These are phyloP conservation scores for Diploscapter pachys DNA, from an alignment of 1,140 invertebrate species.

Conservation along the genomic window DNA sequence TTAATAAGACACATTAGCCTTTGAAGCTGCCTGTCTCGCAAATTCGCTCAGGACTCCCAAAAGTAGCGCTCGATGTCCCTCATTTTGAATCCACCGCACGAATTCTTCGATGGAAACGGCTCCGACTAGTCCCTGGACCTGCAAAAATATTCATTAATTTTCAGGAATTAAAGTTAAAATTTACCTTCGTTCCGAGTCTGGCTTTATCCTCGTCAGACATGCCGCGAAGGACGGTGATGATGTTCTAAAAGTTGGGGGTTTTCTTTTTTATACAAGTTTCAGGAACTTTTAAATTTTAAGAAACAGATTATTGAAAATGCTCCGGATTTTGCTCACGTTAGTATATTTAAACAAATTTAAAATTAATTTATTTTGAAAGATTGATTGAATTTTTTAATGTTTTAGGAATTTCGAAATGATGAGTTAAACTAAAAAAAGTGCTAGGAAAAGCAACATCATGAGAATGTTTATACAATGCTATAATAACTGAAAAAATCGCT, in stretches of 20 bases:
- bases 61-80: slow-evolving; percentile 9
- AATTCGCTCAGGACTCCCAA: slow-evolving; percentile 14
- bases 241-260: slow-evolving; percentile 2
- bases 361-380: too few relatives aligned
- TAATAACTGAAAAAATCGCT: not conserved
- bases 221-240: not conserved
- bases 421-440: too few relatives aligned
- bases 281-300: too few relatives aligned
- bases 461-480: not conserved
- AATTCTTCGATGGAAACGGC: slow-evolving; percentile 16
- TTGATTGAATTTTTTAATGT: too few relatives aligned
- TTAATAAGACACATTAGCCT: too few relatives aligned
- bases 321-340: too few relatives aligned
- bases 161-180: not conserved
- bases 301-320: too few relatives aligned
- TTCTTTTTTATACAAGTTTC: too few relatives aligned
- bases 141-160: not conserved
- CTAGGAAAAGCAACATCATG: too few relatives aligned
- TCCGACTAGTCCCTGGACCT: slow-evolving; percentile 10
- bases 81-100: slow-evolving; percentile 6
- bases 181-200: slow-evolving; percentile 2
- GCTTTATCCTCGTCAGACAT: slow-evolving; percentile 5
- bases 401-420: too few relatives aligned
- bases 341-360: too few relatives aligned
- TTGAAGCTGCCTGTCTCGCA: not conserved